Evolutionary conservation across 2,888 invertebrate species (phyloP), one percentile per base, ranked within the genome.

Genomic region (Augochlorella aurata): DNA sequence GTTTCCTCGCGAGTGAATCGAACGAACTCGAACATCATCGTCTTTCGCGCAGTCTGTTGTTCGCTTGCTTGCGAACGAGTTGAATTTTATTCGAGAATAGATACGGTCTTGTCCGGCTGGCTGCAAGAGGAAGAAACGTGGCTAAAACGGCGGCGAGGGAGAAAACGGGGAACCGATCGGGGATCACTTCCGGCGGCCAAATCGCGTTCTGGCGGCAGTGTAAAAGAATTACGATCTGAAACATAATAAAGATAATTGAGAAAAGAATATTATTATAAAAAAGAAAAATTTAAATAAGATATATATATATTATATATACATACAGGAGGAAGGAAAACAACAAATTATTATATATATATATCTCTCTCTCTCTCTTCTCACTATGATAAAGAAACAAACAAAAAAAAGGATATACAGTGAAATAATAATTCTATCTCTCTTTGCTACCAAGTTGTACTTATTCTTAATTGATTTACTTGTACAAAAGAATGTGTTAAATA

Each of bases 401-500:
- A 61, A 61, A 61, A 61, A 63, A 63, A 63, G 29, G 79, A 91
- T 91, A 92, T 92, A 92, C 90, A 91, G 88, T 88, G 87, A 91
- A 63, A 92, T 91, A 92, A 93, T 92, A 93, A 93, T 92, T 93
- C 93, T 93, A 93, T 93, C 93, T 93, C 93, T 94, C 94, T 94
- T 94, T 94, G 93, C 94, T 94, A 94, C 93, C 92, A 93, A 93
- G 93, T 94, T 94, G 94, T 94, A 94, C 94, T 94, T 94, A 94
- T 94, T 93, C 93, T 93, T 93, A 93, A 92, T 93, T 93, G 92
- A 93, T 94, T 93, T 94, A 93, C 93, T 93, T 94, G 94, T 94
- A 94, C 94, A 94, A 93, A 94, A 91, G 83, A 92, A 92, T 93
- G 93, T 93, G 93, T 93, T 93, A 92, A 93, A 92, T 93, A 93